phyloP scores from a whole-genome alignment of 35 echinoderm and acorn worm species.

The Stichopus chloronotus region DNA sequence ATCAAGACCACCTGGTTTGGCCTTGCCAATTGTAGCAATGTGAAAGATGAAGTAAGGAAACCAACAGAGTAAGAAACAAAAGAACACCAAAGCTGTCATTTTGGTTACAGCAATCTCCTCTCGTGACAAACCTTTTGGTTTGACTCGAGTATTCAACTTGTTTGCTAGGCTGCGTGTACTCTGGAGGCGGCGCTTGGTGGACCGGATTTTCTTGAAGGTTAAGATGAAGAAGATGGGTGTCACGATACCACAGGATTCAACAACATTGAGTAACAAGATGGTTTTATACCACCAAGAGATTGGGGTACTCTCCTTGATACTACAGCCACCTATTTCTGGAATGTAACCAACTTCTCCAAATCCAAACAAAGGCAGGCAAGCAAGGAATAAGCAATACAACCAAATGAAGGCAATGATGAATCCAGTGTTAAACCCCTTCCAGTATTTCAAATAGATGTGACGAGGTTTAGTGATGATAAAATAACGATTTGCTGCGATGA shows the following conservation, averaged over 20 bases:
- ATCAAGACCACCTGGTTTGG: not conserved
- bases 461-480: constrained; percentile 35
- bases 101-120: constrained; percentile 33
- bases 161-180: not conserved
- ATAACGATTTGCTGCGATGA: constrained; percentile 35
- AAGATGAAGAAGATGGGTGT: constrained; percentile 33
- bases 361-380: constrained; percentile 13
- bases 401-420: not conserved
- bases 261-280: not conserved
- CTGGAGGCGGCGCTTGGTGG: not conserved
- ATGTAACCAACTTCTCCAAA: constrained; percentile 27
- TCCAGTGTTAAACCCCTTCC: not conserved
- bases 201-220: constrained; percentile 5
- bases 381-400: not conserved
- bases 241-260: constrained; percentile 29
- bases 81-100: constrained; percentile 17
- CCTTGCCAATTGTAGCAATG: not conserved
- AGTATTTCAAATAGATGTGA: constrained; percentile 8
- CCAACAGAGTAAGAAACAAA: constrained; percentile 32
- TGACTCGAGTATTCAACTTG: not conserved
- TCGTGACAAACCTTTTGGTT: not conserved
- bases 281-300: constrained; percentile 22
- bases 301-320: not conserved
- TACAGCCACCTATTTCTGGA: constrained; percentile 26
- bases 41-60: constrained; percentile 22